phyloP scores from a whole-genome alignment of 2,113 vertebrate species.

The Dasypus novemcinctus region DNA sequence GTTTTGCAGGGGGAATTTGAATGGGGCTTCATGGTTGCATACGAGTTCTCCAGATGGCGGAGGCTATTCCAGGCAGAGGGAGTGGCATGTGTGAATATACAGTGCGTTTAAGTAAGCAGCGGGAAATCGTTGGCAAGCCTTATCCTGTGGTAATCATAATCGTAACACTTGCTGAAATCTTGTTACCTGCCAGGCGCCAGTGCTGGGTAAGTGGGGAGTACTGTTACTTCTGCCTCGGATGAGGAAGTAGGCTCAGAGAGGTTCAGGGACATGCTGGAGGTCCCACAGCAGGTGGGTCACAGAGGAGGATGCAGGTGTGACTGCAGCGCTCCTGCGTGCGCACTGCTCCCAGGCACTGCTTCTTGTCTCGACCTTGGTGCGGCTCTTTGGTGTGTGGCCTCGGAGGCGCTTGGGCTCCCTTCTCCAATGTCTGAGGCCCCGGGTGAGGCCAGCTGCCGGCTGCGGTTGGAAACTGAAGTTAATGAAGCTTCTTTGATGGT shows the following conservation, averaged over 20 bases:
- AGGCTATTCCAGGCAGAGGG: neutral
- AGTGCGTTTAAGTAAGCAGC: neutral
- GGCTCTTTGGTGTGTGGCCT: neutral
- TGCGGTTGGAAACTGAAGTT: neutral
- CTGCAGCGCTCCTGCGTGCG: neutral
- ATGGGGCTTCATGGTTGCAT: neutral
- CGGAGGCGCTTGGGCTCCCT: neutral
- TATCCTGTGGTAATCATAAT: neutral
- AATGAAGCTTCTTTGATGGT: neutral
- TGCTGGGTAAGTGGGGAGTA: neutral
- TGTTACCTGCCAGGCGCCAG: neutral
- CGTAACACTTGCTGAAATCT: neutral
- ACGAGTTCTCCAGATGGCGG: neutral
- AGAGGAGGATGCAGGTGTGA: neutral
- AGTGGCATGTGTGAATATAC: neutral
- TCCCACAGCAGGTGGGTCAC: neutral
- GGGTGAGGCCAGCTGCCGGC: neutral
- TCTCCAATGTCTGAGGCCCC: neutral
- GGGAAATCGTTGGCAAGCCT: neutral
- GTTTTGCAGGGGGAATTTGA: neutral
- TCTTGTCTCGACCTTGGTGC: neutral
- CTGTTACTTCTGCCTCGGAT: neutral
- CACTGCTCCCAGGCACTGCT: fast-evolving
- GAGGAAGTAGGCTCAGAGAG: neutral
- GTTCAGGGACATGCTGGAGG: neutral